Base-by-base conservation (phyloP, 2,797 vertebrate genomes). In the Acanthopagrus latus region DNA sequence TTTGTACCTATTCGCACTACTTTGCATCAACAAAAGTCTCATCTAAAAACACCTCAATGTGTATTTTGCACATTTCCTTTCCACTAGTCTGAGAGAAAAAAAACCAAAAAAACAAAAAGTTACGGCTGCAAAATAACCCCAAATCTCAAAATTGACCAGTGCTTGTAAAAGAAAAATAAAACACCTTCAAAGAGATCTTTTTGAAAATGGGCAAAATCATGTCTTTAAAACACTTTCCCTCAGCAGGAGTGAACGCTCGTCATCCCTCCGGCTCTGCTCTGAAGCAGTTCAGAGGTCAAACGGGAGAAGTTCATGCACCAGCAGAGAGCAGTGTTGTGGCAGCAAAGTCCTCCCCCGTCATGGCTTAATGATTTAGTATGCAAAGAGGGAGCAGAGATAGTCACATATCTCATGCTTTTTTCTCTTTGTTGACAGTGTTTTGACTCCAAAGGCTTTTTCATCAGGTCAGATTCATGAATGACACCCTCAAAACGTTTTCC, bases 281-380 rank as follows among this genome's bases (percentile, higher is more conserved):
- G 64, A 43, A 43, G 25, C 55, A 21, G 76, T 76, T 80, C 74
- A 82, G 72, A 81, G 88, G 84, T 89, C 87, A 86, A 70, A 38
- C 51, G 41, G 76, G 58, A 74, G 69, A 70, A 44, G 76, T 71
- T 74, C 46, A 76, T 82, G 81, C 84, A 79, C 94, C 95, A 95
- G 94, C 84, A 95, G 95, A 95, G 94, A 93, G 94, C 95, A 96
- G 93, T 93, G 50, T 94, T 94, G 93, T 92, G 93, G 90, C 94
- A 94, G 93, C 82, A 81, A 90, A 91, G 56, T 55, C 68, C 75
- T 71, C 76, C 64, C 68, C 64, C 57, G 29, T 58, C 83, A 70
- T 2, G 16, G 66, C 76, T 74, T 72, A 72, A 80, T 74, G 52
- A 74, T 89, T 90, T 82, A 86, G 71, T 83, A 88, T 92, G 89